Evolutionary conservation across 2,888 invertebrate species (phyloP).

Genomic region (Rhabditoides inermis): DNA sequence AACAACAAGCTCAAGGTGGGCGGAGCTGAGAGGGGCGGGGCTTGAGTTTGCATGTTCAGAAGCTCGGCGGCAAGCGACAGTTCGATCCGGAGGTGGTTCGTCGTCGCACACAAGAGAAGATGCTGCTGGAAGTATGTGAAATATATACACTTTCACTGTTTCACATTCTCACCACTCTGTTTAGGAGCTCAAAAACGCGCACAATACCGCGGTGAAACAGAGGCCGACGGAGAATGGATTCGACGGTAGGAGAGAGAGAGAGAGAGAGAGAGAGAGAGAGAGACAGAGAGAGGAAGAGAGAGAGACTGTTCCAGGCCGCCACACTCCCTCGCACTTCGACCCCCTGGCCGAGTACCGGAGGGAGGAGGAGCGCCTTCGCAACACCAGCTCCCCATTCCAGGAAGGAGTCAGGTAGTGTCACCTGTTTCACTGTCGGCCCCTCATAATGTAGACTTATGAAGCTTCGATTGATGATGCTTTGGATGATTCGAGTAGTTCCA

Average conservation of each 20-base stretch:
- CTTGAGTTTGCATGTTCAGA: too few species aligned
- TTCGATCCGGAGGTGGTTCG: slow-evolving; percentile 38
- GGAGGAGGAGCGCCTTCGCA: slow-evolving; percentile 41
- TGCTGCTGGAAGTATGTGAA: slow-evolving; percentile 45
- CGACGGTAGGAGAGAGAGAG: neutral
- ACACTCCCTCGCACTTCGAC: too few species aligned
- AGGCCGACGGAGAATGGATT: slow-evolving; percentile 2
- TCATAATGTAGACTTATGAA: too few species aligned
- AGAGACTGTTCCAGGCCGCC: slow-evolving; percentile 17
- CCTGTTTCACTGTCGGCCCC: too few species aligned
- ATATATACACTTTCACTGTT: neutral
- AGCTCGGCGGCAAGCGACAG: slow-evolving; percentile 33
- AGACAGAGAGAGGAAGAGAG: slow-evolving; percentile 2
- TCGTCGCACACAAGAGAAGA: slow-evolving; percentile 52
- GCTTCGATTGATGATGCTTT: too few species aligned
- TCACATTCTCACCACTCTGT: neutral
- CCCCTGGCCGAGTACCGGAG: slow-evolving; percentile 38
- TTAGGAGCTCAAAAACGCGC: slow-evolving; percentile 45
- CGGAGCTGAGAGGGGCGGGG: too few species aligned
- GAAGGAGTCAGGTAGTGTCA: slow-evolving; percentile 5
- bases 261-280: neutral
- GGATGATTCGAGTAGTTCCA: too few species aligned
- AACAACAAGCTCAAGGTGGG: slow-evolving; percentile 35
- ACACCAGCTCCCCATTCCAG: slow-evolving; percentile 33
- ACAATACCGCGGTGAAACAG: slow-evolving; percentile 17